phyloP scores from a whole-genome alignment of 1,140 invertebrate species.

The Microplitis demolitor region DNA sequence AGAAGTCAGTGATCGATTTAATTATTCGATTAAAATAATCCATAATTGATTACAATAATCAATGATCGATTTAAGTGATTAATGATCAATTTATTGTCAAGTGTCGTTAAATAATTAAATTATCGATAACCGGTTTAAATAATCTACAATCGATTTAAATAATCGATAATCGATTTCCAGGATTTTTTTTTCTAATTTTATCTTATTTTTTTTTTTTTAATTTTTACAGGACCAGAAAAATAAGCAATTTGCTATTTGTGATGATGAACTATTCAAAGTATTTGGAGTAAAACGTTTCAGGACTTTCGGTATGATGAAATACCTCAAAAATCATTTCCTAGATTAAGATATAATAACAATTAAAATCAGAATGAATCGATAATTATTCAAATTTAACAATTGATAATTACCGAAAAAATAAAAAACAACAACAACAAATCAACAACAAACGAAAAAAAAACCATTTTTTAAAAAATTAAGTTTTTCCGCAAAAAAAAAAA shows the following conservation, averaged over 20 bases:
- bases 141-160: too few relatives aligned
- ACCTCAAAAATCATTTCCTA: slow-evolving; percentile 88
- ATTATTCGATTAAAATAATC: too few relatives aligned
- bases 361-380: slow-evolving; percentile 23
- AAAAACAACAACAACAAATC: background rate
- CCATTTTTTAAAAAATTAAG: background rate
- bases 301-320: slow-evolving; percentile 95
- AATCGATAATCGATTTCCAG: too few relatives aligned
- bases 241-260: slow-evolving; percentile 92
- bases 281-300: slow-evolving; percentile 89
- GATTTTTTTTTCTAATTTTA: too few relatives aligned
- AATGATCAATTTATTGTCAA: too few relatives aligned
- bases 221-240: slow-evolving; percentile 82
- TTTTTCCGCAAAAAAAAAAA: too few relatives aligned
- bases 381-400: slow-evolving; percentile 4
- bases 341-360: slow-evolving; percentile 61
- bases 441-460: background rate
- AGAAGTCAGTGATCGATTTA: too few relatives aligned
- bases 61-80: too few relatives aligned
- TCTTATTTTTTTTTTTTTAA: slow-evolving; percentile 26
- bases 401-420: background rate
- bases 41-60: too few relatives aligned
- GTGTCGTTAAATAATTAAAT: too few relatives aligned
- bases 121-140: too few relatives aligned
- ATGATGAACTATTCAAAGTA: slow-evolving; percentile 86